phyloP scores from a whole-genome alignment of 2,113 vertebrate species.

The Opisthocomus hoazin region DNA sequence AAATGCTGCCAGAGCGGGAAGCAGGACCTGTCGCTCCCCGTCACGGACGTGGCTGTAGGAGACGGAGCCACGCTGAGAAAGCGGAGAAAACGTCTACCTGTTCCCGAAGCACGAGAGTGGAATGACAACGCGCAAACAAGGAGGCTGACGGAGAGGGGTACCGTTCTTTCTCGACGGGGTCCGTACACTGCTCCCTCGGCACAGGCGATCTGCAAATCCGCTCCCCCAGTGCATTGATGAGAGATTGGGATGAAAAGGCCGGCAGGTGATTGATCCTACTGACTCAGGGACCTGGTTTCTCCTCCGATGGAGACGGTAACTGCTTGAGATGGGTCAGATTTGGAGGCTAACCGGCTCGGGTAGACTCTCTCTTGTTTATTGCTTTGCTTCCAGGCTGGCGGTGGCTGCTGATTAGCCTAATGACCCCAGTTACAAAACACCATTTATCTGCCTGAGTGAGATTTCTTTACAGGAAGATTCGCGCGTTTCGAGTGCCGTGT shows the following conservation, averaged over 20 bases:
- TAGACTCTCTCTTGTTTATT: neutral
- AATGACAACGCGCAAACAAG: rapidly evolving
- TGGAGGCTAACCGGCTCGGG: neutral
- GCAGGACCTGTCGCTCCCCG: neutral
- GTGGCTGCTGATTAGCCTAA: constrained; percentile 41
- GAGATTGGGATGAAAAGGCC: neutral
- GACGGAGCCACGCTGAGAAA: neutral
- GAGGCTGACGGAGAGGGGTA: neutral
- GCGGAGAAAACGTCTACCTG: neutral
- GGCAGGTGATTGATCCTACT: neutral
- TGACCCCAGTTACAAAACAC: constrained; percentile 6
- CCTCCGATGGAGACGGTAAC: neutral
- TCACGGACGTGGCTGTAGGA: neutral
- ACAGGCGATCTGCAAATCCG: rapidly evolving
- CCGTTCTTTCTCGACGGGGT: neutral
- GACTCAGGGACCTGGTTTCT: neutral
- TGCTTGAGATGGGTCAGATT: neutral
- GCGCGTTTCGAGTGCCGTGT: rapidly evolving
- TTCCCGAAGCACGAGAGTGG: rapidly evolving
- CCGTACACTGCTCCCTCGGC: neutral
- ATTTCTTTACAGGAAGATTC: constrained; percentile 4
- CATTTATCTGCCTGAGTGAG: constrained; percentile 11
- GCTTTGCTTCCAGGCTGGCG: constrained; percentile 29
- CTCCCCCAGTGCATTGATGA: neutral
- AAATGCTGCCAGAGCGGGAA: neutral